Percentiles rank a stretch among this genome's conserved stretches.
Evolutionary conservation across 2,888 invertebrate species (phyloP).

Genomic region (Archips xylosteana): DNA sequence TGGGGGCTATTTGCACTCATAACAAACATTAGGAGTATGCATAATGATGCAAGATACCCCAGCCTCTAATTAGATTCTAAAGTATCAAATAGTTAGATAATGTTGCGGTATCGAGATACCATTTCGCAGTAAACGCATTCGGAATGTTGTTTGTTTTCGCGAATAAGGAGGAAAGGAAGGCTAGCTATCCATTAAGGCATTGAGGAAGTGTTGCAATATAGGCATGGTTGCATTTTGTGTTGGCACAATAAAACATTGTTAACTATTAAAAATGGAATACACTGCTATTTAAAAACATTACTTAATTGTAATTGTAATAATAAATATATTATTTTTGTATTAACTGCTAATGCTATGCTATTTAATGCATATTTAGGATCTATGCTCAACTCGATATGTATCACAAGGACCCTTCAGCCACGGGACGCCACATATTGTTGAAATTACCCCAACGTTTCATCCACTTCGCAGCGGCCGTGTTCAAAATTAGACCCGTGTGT

Average conservation of each 20-base stretch:
- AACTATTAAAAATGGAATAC: not conserved
- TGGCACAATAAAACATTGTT: not conserved
- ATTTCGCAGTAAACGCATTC: constrained; percentile 44
- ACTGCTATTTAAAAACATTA: too few species aligned
- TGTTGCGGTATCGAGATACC: constrained; percentile 43
- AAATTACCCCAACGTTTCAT: too few species aligned
- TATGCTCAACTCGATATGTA: too few species aligned
- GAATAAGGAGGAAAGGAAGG: constrained; percentile 20
- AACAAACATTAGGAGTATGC: constrained; percentile 45
- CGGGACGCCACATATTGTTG: too few species aligned
- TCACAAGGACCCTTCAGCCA: too few species aligned
- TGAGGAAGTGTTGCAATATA: not conserved
- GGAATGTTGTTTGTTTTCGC: constrained; percentile 49
- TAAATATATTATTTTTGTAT: too few species aligned
- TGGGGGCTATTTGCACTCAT: too few species aligned
- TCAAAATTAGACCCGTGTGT: too few species aligned
- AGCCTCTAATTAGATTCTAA: constrained; percentile 49
- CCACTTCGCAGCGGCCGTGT: too few species aligned
- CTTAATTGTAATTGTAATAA: too few species aligned
- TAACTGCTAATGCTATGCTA: too few species aligned
- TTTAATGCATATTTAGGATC: too few species aligned
- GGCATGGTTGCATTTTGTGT: not conserved
- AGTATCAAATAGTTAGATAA: constrained; percentile 42
- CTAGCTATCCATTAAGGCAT: constrained; percentile 4
- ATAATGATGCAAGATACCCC: constrained; percentile 57